A percentile compares a stretch with the other conserved stretches of the same genome.
phyloP scores from a whole-genome alignment of 1,140 invertebrate species.

The Lepidurus packardi region DNA sequence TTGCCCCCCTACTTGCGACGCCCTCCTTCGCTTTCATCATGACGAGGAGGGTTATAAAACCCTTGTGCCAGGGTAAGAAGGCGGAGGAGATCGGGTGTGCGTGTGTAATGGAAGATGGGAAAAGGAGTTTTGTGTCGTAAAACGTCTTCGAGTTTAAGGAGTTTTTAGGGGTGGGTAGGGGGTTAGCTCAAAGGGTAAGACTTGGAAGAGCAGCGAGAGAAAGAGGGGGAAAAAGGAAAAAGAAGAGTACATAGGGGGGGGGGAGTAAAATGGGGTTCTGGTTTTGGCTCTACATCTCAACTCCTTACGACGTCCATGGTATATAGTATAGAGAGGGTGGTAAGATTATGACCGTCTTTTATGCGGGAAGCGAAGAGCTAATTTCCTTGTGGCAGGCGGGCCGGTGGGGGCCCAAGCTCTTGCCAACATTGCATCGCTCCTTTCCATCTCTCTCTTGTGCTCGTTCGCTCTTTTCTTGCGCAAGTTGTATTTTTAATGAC shows the following conservation, averaged over 20 bases:
- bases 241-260: neutral
- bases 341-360: conserved; percentile 22
- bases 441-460: too few relatives aligned
- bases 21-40: too few relatives aligned
- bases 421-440: neutral
- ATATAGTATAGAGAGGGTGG: neutral
- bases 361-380: conserved; percentile 15
- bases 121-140: conserved; percentile 16
- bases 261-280: neutral
- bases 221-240: neutral
- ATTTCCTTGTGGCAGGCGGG: conserved; percentile 4
- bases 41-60: too few relatives aligned
- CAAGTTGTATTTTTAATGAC: conserved; percentile 5
- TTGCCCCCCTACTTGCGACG: too few relatives aligned
- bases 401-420: neutral
- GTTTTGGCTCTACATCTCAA: neutral
- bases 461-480: neutral
- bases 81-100: too few relatives aligned
- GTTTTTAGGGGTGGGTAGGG: neutral
- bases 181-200: neutral
- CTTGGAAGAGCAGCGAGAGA: neutral
- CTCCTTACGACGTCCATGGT: neutral
- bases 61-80: neutral
- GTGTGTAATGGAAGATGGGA: neutral
- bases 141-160: too few relatives aligned